phyloP scores from a whole-genome alignment of 2,113 vertebrate species.

The Panthera leo region DNA sequence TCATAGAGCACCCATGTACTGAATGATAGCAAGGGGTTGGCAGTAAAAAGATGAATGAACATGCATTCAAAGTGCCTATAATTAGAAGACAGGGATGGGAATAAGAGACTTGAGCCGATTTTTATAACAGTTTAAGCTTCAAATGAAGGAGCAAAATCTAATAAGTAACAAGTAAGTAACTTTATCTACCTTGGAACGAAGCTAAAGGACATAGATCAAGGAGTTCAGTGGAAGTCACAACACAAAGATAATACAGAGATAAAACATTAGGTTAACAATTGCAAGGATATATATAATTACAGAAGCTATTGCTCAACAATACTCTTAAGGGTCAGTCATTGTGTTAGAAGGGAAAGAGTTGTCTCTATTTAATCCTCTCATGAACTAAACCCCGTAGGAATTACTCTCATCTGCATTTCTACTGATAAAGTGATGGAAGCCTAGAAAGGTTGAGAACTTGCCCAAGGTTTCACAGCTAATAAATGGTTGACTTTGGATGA shows the following conservation, averaged over 20 bases:
- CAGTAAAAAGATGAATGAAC: slow-evolving; percentile 42
- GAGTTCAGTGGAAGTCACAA: not conserved
- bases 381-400: not conserved
- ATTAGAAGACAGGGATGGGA: not conserved
- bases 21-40: not conserved
- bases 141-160: not conserved
- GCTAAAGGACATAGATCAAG: not conserved
- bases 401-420: not conserved
- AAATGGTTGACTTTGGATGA: not conserved
- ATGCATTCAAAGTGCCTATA: not conserved
- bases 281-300: not conserved
- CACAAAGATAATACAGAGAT: not conserved
- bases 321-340: not conserved
- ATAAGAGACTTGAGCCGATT: slow-evolving; percentile 13
- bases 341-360: not conserved
- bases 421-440: not conserved
- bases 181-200: not conserved
- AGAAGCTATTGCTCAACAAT: not conserved
- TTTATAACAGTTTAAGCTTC: slow-evolving; percentile 2
- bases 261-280: not conserved
- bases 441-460: not conserved
- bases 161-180: slow-evolving; percentile 11
- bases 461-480: not conserved
- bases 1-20: not conserved
- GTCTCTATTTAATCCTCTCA: not conserved